Evolutionary conservation across 2,888 invertebrate genomes (phyloP).

Genomic region (Diarsia dahlii): DNA sequence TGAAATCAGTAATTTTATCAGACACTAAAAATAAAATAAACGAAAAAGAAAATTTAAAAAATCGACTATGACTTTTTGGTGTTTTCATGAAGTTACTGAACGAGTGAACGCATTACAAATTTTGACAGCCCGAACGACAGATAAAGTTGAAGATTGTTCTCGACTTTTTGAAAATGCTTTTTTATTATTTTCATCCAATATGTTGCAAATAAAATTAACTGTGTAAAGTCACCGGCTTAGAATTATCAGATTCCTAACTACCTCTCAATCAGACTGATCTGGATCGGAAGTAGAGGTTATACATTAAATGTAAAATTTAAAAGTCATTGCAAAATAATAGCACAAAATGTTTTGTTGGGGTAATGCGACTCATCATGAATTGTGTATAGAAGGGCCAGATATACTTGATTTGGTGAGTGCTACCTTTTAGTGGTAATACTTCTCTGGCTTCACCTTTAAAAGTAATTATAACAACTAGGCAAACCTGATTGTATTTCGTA

Average conservation of each 20-base stretch:
- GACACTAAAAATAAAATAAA: not conserved
- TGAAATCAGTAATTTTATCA: too few species aligned
- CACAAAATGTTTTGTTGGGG: conserved; percentile 89
- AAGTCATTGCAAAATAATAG: conserved; percentile 70
- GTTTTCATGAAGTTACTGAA: conserved; percentile 5
- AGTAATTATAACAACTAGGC: not conserved
- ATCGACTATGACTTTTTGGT: conserved; percentile 23
- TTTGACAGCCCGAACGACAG: conserved; percentile 54
- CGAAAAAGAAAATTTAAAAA: not conserved
- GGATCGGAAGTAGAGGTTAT: conserved; percentile 78
- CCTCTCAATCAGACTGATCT: conserved; percentile 73
- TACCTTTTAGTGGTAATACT: not conserved
- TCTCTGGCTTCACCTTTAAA: not conserved
- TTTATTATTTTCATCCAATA: conserved; percentile 74
- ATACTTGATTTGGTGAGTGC: conserved; percentile 83
- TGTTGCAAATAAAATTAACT: conserved; percentile 74
- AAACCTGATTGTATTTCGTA: conserved; percentile 12
- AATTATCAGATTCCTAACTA: conserved; percentile 63
- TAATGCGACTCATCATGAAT: conserved; percentile 88
- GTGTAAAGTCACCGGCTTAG: conserved; percentile 65
- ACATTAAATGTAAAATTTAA: conserved; percentile 69
- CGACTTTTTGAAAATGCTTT: conserved; percentile 81
- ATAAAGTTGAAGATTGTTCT: conserved; percentile 83
- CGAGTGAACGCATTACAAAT: conserved; percentile 37
- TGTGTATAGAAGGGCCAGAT: conserved; percentile 83